These are phyloP conservation scores for Drosophila elegans DNA, from an alignment of 1,140 invertebrate species.

Conservation along the genomic window DNA sequence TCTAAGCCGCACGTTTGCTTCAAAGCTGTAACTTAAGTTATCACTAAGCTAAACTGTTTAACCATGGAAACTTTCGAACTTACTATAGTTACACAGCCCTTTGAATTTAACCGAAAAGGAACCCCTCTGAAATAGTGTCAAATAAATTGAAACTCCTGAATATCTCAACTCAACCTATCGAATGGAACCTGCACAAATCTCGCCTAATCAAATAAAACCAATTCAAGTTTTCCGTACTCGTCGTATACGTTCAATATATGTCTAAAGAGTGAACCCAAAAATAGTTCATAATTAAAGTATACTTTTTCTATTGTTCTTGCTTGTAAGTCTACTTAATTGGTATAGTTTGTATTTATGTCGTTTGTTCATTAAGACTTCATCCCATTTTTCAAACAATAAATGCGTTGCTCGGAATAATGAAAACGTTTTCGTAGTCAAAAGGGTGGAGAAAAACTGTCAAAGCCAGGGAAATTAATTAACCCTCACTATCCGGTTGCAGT, in stretches of 20 bases:
- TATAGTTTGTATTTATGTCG: constrained; percentile 19
- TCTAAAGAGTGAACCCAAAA: constrained; percentile 65
- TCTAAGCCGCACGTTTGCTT: constrained; percentile 62
- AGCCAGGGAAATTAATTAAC: constrained; percentile 38
- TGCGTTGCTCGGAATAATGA: constrained; percentile 48
- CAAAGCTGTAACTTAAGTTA: constrained; percentile 29
- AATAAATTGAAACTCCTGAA: constrained; percentile 29
- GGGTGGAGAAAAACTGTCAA: constrained; percentile 26
- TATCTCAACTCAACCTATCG: constrained; percentile 8
- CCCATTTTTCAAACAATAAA: constrained; percentile 60
- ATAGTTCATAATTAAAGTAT: constrained; percentile 60
- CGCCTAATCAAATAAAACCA: constrained; percentile 14
- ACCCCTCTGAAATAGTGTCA: constrained; percentile 18
- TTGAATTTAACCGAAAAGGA: constrained; percentile 23
- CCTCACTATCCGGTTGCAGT: constrained; percentile 8
- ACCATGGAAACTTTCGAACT: background rate
- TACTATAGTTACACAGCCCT: constrained; percentile 20
- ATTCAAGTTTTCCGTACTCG: constrained; percentile 24
- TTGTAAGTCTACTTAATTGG: constrained; percentile 50
- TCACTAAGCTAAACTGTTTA: constrained; percentile 25
- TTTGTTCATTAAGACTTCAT: constrained; percentile 31
- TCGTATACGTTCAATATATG: constrained; percentile 46
- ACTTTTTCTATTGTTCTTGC: constrained; percentile 43
- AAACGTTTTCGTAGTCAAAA: constrained; percentile 21
- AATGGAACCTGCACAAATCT: constrained; percentile 47